Evolutionary conservation across 2,797 vertebrate species (phyloP), one percentile per base, ranked within the genome.

Genomic region (Liasis olivaceus): DNA sequence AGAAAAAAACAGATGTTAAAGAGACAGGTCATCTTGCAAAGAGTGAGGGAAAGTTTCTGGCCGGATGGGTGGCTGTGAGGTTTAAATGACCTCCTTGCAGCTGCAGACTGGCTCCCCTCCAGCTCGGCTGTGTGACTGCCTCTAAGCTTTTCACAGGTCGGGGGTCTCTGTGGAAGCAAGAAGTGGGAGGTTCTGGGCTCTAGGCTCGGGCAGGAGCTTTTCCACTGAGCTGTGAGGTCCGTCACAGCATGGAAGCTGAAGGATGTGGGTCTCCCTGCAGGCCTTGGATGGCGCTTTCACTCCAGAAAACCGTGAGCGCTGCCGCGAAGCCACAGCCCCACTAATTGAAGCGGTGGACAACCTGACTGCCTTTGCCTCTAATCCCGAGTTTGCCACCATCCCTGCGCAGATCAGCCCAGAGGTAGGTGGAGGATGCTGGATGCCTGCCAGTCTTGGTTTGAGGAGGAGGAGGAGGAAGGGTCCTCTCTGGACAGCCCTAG

Each of bases 321-420:
- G 99, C 96, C 98, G 97, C 0, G 98, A 98, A 0, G 98, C 99
- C 89, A 99, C 99, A 0, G 98, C 98, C 20, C 99, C 99, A 17
- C 98, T 99, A 91, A 98, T 99, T 20, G 99, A 99, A 96, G 99
- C 99, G 0, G 99, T 99, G 96, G 99, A 99, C 96, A 99, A 99
- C 95, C 98, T 99, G 92, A 99, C 99, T 0, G 99, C 99, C 77
- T 99, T 99, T 0, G 99, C 99, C 24, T 99, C 99, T 95, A 99
- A 99, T 97, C 99, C 99, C 0, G 99, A 99, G 96, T 99, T 99
- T 0, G 98, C 99, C 92, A 99, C 99, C 0, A 97, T 99, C 92
- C 99, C 99, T 56, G 99, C 99, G 63, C 99, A 99, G 96, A 99
- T 99, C 97, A 99, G 99, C 96, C 98, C 98, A 0, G 99, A 99